Conservation (phyloP, 2,888 invertebrate genomes). For the Plebejus argus region DNA sequence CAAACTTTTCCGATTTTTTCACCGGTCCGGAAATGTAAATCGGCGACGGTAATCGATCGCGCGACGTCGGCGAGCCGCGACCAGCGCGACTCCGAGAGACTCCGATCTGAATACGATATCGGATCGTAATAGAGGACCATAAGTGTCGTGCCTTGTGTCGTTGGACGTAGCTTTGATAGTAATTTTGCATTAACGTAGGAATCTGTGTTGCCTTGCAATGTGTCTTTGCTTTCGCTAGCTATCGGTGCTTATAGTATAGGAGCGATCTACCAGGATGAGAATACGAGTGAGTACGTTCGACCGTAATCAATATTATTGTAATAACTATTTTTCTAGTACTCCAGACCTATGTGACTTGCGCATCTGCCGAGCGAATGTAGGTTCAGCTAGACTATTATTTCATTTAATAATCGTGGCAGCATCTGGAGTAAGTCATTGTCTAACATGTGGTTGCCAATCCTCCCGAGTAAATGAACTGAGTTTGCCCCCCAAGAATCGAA, state of each 20-base stretch:
- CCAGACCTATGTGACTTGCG: neutral
- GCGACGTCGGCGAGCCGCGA: conserved; percentile 72
- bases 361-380: conserved; percentile 6
- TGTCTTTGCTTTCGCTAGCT: conserved; percentile 77
- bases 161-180: conserved; percentile 59
- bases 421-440: conserved; percentile 68
- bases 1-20: conserved; percentile 77
- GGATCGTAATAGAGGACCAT: conserved; percentile 63
- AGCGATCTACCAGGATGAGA: neutral
- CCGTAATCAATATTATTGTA: neutral
- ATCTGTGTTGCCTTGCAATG: conserved; percentile 79
- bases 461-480: conserved; percentile 34
- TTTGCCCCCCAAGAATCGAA: conserved; percentile 33
- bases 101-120: conserved; percentile 49
- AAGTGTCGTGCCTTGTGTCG: conserved; percentile 74
- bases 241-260: conserved; percentile 62
- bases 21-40: conserved; percentile 76
- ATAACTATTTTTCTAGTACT: neutral
- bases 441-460: conserved; percentile 74
- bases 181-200: conserved; percentile 64
- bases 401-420: conserved; percentile 59
- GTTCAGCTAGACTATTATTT: conserved; percentile 22
- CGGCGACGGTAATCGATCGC: conserved; percentile 77
- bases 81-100: conserved; percentile 68
- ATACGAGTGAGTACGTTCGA: conserved; percentile 12